Base-by-base conservation (phyloP, 2,888 invertebrate species). In the Strigamia maritima region DNA sequence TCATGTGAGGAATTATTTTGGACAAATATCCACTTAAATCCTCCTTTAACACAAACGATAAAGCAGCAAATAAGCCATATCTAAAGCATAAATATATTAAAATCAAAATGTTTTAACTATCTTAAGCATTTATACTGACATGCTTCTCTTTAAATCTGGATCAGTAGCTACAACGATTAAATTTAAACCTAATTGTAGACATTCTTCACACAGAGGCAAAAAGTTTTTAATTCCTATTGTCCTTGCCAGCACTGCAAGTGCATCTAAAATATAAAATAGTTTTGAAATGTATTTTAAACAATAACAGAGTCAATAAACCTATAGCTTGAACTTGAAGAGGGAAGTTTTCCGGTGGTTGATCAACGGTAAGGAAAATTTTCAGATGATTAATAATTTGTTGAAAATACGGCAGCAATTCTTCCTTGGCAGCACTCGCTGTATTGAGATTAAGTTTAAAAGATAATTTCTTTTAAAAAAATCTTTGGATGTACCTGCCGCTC, bases 351-450 rank as follows among this genome's bases (percentile, higher is more conserved):
- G 89, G 88, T 75, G 89, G 88, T 14, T 88, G 87, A 79, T 88
- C 87, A 0, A 86, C 85, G 22, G 85, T 85, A 14, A 92, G 86
- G 85, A 91, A 93, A 12, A 87, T 85, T 84, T 91, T 89, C 44
- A 93, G 86, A 81, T 90, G 88, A 78, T 89, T 88, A 80, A 93
- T 90, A 22, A 93, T 89, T 82, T 88, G 89, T 65, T 88, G 88
- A 83, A 93, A 93, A 84, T 92, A 93, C 0, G 93, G 92, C 82
- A 91, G 84, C 86, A 93, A 89, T 76, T 90, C 88, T 82, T 90
- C 89, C 84, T 92, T 91, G n/a, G 91, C 92, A 12, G 93, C 91
- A 83, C 88, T 89, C 0, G 90, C 90, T 83, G 89, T 88, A 49
- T 28, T 74, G 6, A 40, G n/a, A 26, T 26, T 35, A 4, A 7